Percentiles rank a stretch among this genome's conserved stretches.
phyloP scores from a whole-genome alignment of 2,113 vertebrate genomes.

The Vicugna pacos region DNA sequence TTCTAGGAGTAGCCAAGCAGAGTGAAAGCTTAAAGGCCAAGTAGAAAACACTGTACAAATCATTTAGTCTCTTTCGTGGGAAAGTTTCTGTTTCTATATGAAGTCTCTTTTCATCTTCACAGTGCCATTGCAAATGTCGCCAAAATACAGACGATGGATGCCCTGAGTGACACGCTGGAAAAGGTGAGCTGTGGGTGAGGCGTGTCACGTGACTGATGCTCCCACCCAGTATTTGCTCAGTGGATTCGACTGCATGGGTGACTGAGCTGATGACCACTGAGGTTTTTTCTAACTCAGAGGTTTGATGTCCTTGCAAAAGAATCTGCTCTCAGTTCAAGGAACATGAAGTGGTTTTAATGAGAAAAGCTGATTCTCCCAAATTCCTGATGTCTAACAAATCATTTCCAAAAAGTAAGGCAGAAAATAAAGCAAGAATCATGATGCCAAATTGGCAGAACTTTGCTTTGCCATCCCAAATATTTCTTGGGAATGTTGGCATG shows the following conservation, averaged over 20 bases:
- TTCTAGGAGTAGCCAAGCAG: not conserved
- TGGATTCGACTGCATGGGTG: accelerated
- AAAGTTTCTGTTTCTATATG: not conserved
- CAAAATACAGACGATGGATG: slow-evolving; percentile 89
- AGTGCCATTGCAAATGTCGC: slow-evolving; percentile 86
- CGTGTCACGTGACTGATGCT: accelerated
- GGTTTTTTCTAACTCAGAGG: not conserved
- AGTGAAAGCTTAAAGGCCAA: not conserved
- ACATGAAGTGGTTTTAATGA: not conserved
- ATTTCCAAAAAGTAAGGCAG: slow-evolving; percentile 17
- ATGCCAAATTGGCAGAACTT: not conserved
- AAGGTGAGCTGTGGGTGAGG: slow-evolving; percentile 88
- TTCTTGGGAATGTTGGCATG: not conserved
- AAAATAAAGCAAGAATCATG: not conserved
- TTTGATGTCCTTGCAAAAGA: not conserved
- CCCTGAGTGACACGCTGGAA: slow-evolving; percentile 90
- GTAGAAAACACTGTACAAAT: not conserved
- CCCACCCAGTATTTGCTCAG: not conserved
- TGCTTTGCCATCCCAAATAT: not conserved
- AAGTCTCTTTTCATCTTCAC: slow-evolving; percentile 77
- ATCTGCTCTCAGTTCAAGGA: not conserved
- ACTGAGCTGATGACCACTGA: not conserved
- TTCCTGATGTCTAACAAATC: slow-evolving; percentile 51
- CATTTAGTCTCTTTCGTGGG: not conserved
- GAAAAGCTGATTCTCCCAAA: slow-evolving; percentile 6